A percentile compares a stretch with the other conserved stretches of the same genome.
phyloP scores from a whole-genome alignment of 2,797 vertebrate genomes.

The Acropternis orthonyx region DNA sequence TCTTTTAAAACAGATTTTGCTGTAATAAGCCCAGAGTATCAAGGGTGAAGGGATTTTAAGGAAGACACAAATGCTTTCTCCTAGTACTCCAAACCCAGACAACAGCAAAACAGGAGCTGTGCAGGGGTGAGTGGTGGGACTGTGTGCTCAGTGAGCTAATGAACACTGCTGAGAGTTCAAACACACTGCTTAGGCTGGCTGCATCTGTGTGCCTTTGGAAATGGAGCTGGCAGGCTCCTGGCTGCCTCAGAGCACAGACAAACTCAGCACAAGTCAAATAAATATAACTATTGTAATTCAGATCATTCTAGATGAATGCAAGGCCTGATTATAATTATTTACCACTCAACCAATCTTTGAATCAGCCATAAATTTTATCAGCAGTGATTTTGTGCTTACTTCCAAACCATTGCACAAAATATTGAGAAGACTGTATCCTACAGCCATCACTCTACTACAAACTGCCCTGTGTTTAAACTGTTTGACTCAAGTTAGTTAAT shows the following conservation, averaged over 20 bases:
- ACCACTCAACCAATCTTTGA: not conserved
- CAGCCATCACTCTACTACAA: not conserved
- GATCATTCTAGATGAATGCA: not conserved
- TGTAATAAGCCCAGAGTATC: not conserved
- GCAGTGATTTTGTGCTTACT: not conserved
- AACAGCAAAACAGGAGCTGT: not conserved
- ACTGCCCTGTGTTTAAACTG: fast-evolving
- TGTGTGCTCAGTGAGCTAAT: not conserved
- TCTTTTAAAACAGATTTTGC: not conserved
- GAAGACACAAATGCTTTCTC: not conserved
- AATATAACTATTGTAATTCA: not conserved
- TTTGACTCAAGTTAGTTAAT: not conserved
- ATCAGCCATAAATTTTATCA: not conserved
- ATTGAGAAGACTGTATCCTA: not conserved
- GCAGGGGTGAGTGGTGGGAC: not conserved
- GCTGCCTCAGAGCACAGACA: not conserved
- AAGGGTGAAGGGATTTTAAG: not conserved
- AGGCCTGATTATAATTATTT: not conserved
- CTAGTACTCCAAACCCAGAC: not conserved
- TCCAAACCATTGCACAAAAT: not conserved
- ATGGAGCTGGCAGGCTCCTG: not conserved
- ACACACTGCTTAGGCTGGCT: not conserved
- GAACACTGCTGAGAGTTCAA: not conserved
- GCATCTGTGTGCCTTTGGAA: not conserved
- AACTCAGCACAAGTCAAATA: not conserved